Base-by-base conservation (phyloP, 2,797 vertebrate genomes). In the Acestrorhynchus altus region DNA sequence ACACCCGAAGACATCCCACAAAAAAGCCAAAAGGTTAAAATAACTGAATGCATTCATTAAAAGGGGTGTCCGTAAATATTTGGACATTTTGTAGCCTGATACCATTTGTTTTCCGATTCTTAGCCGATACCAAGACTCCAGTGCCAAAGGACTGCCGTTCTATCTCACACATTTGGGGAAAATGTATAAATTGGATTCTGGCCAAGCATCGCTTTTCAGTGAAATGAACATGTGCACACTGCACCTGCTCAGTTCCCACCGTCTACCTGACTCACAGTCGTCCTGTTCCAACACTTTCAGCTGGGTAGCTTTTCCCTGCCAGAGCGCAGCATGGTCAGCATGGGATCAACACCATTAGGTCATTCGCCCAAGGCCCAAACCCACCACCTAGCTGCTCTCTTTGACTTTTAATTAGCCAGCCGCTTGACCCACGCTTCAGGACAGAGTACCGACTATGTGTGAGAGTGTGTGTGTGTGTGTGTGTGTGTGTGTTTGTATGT, bases 351-450 rank as follows among this genome's bases (percentile, higher is more conserved):
- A 60, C 4, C 72, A 76, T 72, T 49, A 44, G 79, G 72, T 78
- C 82, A 81, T 0, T 35, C 28, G 72, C 70, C 76, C 46, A 52
- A 44, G 76, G 57, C 71, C 57, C 1, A 4, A 13, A 35, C 28
- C 31, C 67, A 73, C 61, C 74, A 60, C 63, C 49, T 47, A 44
- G 72, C 77, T 77, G n/a, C 51, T 76, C 46, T 76, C 46, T 72
- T 52, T 70, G 22, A 74, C 69, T 64, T 69, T 64, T 67, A 76
- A 76, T 84, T 67, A 77, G 60, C 68, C 77, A 56, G 20, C 31
- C 66, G 51, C 66, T 84, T 84, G 59, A 74, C 44, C 68, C 74
- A 60, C 51, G 65, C 52, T 52, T 76, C 39, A 40, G 42, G 35
- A 64, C 35, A 78, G 78, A 54, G 75, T 69, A 40, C 26, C 76